phyloP scores from a whole-genome alignment of 2,797 vertebrate genomes.

The Enteromius radiatus region DNA sequence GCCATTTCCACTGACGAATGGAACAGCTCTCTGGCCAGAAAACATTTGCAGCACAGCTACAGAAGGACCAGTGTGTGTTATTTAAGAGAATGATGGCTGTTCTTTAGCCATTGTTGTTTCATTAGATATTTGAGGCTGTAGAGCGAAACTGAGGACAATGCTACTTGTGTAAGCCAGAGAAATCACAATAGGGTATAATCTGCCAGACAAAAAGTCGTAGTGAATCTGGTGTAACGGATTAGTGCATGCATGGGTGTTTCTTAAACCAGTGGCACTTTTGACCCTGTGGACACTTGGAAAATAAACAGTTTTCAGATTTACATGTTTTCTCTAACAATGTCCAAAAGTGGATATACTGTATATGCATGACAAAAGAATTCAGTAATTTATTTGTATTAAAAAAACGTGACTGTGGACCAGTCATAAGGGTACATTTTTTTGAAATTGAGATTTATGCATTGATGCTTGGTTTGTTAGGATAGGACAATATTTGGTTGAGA shows the following conservation, averaged over 20 bases:
- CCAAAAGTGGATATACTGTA: not conserved
- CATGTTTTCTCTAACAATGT: not conserved
- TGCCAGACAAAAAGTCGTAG: conserved; percentile 5
- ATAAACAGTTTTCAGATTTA: conserved; percentile 1
- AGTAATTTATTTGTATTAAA: not conserved
- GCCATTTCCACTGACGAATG: conserved; percentile 66
- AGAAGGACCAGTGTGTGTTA: conserved; percentile 56
- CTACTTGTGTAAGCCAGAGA: conserved; percentile 20
- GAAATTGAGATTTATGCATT: too few species aligned
- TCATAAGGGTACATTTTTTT: too few species aligned
- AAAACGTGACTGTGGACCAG: not conserved
- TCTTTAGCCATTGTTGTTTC: conserved; percentile 27
- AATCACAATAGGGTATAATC: conserved; percentile 19
- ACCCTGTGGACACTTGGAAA: not conserved
- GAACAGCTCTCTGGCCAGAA: conserved; percentile 59
- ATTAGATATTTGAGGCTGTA: conserved; percentile 17
- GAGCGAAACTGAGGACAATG: conserved; percentile 1
- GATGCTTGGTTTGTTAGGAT: too few species aligned
- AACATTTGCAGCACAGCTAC: conserved; percentile 61
- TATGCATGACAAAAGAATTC: not conserved
- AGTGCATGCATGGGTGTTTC: not conserved
- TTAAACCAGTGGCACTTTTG: not conserved
- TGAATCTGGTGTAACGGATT: conserved; percentile 21
- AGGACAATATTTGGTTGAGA: too few species aligned
- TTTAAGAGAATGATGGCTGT: conserved; percentile 42